Percentiles rank a stretch among this genome's conserved stretches.
Evolutionary conservation across 2,888 invertebrate genomes (phyloP).

Genomic region (Pogonocherus hispidulus): DNA sequence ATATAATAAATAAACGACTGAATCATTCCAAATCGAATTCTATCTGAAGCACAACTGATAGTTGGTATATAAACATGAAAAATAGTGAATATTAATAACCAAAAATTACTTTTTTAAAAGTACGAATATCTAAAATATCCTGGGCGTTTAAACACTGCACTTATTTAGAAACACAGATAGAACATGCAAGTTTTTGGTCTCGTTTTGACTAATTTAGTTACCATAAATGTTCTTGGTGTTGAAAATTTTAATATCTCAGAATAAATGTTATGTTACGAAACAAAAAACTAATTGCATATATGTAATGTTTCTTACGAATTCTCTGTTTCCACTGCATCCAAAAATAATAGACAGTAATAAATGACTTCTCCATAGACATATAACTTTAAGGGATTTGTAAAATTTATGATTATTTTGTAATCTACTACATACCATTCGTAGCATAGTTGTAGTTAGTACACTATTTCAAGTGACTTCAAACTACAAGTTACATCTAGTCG

Average conservation of each 20-base stretch:
- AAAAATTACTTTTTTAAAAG: slow-evolving; percentile 14
- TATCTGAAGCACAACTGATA: slow-evolving; percentile 46
- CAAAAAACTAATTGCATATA: slow-evolving; percentile 49
- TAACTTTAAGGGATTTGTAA: too few species aligned
- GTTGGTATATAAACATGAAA: slow-evolving; percentile 46
- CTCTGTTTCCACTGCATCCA: too few species aligned
- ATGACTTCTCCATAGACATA: too few species aligned
- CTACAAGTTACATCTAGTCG: too few species aligned
- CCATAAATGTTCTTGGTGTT: slow-evolving; percentile 31
- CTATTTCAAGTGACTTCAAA: too few species aligned
- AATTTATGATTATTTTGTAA: too few species aligned
- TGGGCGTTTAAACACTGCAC: slow-evolving; percentile 41
- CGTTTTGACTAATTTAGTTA: slow-evolving; percentile 23
- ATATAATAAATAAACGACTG: slow-evolving; percentile 51
- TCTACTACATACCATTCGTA: too few species aligned
- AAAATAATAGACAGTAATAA: too few species aligned
- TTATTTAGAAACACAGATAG: slow-evolving; percentile 32
- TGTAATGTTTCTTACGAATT: slow-evolving; percentile 20
- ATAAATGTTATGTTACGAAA: slow-evolving; percentile 6
- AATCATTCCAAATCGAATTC: slow-evolving; percentile 52
- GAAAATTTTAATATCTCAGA: slow-evolving; percentile 11
- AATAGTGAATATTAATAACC: slow-evolving; percentile 37
- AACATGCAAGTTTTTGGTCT: slow-evolving; percentile 5
- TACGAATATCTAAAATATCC: slow-evolving; percentile 37
- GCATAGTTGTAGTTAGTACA: too few species aligned